Conservation (phyloP, 35 echinoderm and acorn worm genomes). For the Strongylocentrotus purpuratus region DNA sequence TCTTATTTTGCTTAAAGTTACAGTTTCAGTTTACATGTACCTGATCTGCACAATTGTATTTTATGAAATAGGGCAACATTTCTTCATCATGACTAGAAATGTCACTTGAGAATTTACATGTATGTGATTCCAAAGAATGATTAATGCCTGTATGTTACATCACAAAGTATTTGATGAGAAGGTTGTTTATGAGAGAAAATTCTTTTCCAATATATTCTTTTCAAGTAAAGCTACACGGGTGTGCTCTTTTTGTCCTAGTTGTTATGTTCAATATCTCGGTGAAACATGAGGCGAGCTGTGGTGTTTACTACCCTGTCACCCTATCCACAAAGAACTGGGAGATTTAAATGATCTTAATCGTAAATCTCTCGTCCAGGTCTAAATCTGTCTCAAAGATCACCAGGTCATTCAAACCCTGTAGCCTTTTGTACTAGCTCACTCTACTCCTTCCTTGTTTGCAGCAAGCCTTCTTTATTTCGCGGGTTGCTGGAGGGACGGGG, state of each 20-base stretch:
- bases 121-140: too few relatives aligned
- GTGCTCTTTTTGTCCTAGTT: neutral
- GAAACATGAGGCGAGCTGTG: neutral
- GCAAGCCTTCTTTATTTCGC: neutral
- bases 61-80: too few relatives aligned
- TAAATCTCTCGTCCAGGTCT: neutral
- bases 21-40: too few relatives aligned
- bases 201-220: too few relatives aligned
- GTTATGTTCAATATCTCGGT: neutral
- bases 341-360: slow-evolving; percentile 7
- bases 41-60: too few relatives aligned
- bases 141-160: too few relatives aligned
- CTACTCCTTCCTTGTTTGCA: neutral
- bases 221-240: neutral
- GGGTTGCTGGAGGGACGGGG: neutral
- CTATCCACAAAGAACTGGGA: neutral
- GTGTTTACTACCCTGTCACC: neutral
- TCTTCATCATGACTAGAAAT: too few relatives aligned
- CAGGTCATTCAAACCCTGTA: neutral
- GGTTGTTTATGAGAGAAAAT: too few relatives aligned
- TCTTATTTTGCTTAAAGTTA: too few relatives aligned
- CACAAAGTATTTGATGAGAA: too few relatives aligned
- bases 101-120: too few relatives aligned
- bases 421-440: neutral
- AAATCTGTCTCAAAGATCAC: slow-evolving; percentile 3